Base-by-base conservation (phyloP, 2,113 vertebrate species). In the Myotis yumanensis region DNA sequence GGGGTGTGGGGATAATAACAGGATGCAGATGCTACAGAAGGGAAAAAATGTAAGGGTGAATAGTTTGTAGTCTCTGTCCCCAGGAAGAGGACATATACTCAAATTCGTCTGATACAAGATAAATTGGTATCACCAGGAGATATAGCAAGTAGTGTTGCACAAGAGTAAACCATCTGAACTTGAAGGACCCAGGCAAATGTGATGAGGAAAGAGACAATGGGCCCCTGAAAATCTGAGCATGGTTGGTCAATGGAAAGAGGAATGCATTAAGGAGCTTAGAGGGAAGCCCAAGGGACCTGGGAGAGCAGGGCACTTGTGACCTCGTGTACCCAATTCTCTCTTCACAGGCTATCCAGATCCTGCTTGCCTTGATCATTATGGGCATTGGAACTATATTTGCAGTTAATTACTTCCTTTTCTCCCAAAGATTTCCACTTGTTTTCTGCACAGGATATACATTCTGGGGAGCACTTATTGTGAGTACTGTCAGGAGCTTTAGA, bases 401-500 rank as follows among this genome's bases (percentile, higher is more conserved):
- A 5, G 32, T 92, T 54, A 94, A 81, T 84, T 87, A 66, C 62
- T 10, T 89, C 64, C 2, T 1, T 52, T 94, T 86, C 32, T 86
- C 91, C 86, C 54, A 92, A 22, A 23, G 3, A 1, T 77, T 90
- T 28, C 95, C 94, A 6, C 25, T 96, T 0, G 51, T 96, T 22
- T 48, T 95, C 76, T 0, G 75, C 43, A 32, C 76, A 4, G 97
- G 95, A 89, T 97, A 97, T 30, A 96, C 96, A 2, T 94, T 95
- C 89, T 98, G 97, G 96, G 96, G 96, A 77, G 80, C 96, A 17
- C 0, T 95, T 46, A 82, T 66, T 40, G 97, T 98, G 79, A 97
- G 96, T 97, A 97, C 11, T 15, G 11, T n/a, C 14, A 68, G 46
- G 11, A 46, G 23, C 23, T 72, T 91, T 52, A 22, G 46, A n/a